Percentiles rank a stretch among this genome's conserved stretches.
Conservation (phyloP, 2,113 vertebrate species). For the Tupaia tana region DNA sequence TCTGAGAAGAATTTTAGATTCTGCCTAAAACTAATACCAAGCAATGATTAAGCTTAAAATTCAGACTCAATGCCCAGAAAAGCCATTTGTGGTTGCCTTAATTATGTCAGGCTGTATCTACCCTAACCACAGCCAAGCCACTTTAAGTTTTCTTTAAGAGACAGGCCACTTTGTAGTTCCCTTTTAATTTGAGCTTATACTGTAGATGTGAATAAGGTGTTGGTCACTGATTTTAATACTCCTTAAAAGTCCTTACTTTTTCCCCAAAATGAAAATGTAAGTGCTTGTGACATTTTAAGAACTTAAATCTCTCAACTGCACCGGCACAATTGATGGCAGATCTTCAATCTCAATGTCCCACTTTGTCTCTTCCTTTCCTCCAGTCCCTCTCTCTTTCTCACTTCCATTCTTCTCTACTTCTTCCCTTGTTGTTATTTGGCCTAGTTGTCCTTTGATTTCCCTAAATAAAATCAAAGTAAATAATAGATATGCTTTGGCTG, state of each 20-base stretch:
- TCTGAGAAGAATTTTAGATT: conserved; percentile 69
- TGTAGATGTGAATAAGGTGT: conserved; percentile 47
- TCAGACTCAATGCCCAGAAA: conserved; percentile 70
- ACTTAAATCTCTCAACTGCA: conserved; percentile 54
- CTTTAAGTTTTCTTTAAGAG: conserved; percentile 46
- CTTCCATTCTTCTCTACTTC: background rate
- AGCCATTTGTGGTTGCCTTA: conserved; percentile 71
- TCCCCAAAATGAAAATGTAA: conserved; percentile 58
- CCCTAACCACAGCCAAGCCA: conserved; percentile 51
- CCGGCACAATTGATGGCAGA: conserved; percentile 22
- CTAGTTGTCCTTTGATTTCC: conserved; percentile 54
- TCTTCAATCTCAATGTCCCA: background rate
- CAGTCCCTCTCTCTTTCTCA: background rate
- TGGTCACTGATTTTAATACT: conserved; percentile 17
- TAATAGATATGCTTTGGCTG: conserved; percentile 12
- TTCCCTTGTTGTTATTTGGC: conserved; percentile 22
- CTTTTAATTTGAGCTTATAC: conserved; percentile 55
- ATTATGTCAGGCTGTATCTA: conserved; percentile 57
- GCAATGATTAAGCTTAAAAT: conserved; percentile 66
- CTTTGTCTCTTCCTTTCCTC: background rate
- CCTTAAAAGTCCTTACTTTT: conserved; percentile 38
- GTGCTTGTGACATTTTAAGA: conserved; percentile 49
- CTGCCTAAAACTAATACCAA: conserved; percentile 72
- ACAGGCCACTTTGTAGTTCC: conserved; percentile 37
- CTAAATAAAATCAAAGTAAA: conserved; percentile 50